These are phyloP conservation scores for Calypte anna DNA, from an alignment of 2,113 vertebrate genomes.

Conservation along the genomic window DNA sequence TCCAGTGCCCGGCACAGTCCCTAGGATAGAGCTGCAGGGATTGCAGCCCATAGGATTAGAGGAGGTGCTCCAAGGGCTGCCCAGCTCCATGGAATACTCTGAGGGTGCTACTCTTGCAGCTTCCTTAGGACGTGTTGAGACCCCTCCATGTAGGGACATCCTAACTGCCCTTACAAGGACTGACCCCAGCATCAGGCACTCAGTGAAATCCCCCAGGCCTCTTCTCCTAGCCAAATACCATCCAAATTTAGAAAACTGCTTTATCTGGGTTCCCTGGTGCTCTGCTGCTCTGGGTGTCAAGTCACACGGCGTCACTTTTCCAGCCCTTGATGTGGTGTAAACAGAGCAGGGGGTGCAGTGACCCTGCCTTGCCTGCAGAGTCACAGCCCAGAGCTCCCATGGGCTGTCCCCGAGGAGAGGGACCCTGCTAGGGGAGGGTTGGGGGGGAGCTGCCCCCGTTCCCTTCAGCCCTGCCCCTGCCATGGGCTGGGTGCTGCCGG, in stretches of 20 bases:
- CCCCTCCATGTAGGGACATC: neutral
- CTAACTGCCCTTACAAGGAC: neutral
- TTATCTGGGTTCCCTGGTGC: neutral
- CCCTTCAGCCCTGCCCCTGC: neutral
- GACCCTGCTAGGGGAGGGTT: neutral
- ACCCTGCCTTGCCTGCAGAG: neutral
- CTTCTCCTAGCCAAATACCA: neutral
- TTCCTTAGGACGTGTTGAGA: neutral
- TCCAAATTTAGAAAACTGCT: neutral
- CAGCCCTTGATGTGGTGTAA: neutral
- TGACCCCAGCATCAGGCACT: neutral
- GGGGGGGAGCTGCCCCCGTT: neutral
- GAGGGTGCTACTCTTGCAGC: fast-evolving
- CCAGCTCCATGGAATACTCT: neutral
- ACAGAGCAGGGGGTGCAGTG: neutral
- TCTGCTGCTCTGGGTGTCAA: neutral
- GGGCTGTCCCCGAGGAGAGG: fast-evolving
- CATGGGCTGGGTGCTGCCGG: neutral
- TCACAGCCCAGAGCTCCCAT: fast-evolving
- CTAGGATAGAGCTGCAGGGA: fast-evolving
- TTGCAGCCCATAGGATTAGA: neutral
- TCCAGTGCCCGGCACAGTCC: neutral
- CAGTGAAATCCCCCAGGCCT: neutral
- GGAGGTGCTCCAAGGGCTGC: neutral
- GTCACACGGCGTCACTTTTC: neutral